Evolutionary conservation across 2,797 vertebrate genomes (phyloP), one percentile per base, ranked within the genome.

Genomic region (Phrynocephalus guinanensis): DNA sequence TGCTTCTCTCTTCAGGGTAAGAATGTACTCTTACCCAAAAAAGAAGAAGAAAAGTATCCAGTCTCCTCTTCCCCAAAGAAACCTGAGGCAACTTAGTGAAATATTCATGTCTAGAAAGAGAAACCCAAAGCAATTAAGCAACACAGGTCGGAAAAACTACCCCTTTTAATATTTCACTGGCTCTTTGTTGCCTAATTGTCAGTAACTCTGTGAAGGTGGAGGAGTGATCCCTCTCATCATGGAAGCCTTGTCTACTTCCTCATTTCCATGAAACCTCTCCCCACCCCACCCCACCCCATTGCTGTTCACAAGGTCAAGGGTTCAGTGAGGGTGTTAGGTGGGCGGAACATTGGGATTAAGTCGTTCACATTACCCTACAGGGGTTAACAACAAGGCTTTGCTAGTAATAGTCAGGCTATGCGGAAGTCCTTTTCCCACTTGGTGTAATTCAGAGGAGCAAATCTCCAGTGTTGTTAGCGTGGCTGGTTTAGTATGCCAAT

Each of bases 61-160:
- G 60, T 86, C 82, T 83, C 50, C 44, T 88, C 67, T 79, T 88
- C 89, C 84, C 83, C 76, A 77, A 75, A 87, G 93, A 92, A 92
- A 94, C 56, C 83, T 3, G 18, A 93, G 82, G 24, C 90, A 87
- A 50, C 56, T 76, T 80, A 85, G 89, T 95, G 63, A 93, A 95
- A 56, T 91, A 93, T 94, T 94, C n/a, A 94, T 89, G 86, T 76
- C 10, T 26, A 90, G 94, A 80, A 93, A 95, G 85, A 90, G 89
- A 92, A 94, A 92, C 92, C 93, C 91, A 28, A 82, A 94, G 86
- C 93, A 95, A 93, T 93, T 93, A 94, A 92, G 90, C 85, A 88
- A 92, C 93, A 94, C 2, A 86, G 1, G 0, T 94, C 93, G 90
- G 85, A 90, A 93, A 86, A 93, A 89, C 89, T 87, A 88, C 9